Base-by-base conservation (phyloP, 2,113 vertebrate genomes). In the Colaptes auratus region DNA sequence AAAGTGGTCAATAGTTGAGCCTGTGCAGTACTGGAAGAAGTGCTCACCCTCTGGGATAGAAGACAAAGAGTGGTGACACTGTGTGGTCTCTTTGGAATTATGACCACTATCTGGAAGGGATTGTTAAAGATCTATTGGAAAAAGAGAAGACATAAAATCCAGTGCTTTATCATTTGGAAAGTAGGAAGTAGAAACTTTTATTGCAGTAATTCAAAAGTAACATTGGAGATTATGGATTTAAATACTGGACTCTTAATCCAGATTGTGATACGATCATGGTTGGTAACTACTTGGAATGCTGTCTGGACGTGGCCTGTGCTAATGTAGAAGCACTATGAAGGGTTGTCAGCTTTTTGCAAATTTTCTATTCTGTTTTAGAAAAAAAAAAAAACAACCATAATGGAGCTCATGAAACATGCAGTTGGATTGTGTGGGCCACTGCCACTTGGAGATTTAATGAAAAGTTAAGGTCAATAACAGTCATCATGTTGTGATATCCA, bases 251-350 rank as follows among this genome's bases (percentile, higher is more conserved):
- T 72, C 3, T 70, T 55, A 74, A 72, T 82, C n/a, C 63, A 46
- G 28, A 15, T 72, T 60, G 24, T 67, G 70, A 27, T 64, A 14
- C 35, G 25, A 15, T 89, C 0, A 0, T 71, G 56, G 31, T 50
- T 67, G 48, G 6, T 75, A 78, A 56, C 75, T 42, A 79, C 9
- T 36, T 48, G 63, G 48, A 64, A 35, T 71, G n/a, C 7, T n/a
- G 20, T 24, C 73, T 33, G 50, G 63, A 76, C 82, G n/a, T 63
- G 27, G 10, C 23, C 21, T 80, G 39, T 66, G 64, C 35, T 80
- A 35, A 59, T 23, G 56, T 42, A 46, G 65, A 64, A 56, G 4
- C 0, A 0, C 42, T 46, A 2, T 60, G 25, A 10, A 9, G 16
- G 53, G 30, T 75, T 80, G 63, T 63, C 30, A 56, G 28, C 15